phyloP scores from a whole-genome alignment of 2,888 invertebrate species.

The Tridacna gigas region DNA sequence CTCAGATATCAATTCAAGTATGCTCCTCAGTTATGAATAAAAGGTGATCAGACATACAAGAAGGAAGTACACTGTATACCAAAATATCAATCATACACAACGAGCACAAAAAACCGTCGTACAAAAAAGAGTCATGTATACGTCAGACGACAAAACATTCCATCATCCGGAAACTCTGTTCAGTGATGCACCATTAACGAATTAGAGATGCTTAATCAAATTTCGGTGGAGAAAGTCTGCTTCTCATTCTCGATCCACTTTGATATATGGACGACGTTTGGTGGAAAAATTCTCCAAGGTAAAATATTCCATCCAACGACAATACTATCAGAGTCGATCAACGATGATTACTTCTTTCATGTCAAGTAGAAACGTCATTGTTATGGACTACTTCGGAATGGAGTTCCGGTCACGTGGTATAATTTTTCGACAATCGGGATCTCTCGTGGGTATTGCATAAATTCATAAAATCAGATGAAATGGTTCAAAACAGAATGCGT shows the following conservation, averaged over 20 bases:
- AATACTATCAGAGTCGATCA: slow-evolving; percentile 8
- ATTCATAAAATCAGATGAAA: slow-evolving; percentile 21
- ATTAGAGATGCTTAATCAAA: slow-evolving; percentile 17
- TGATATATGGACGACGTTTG: slow-evolving; percentile 17
- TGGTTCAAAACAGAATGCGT: not conserved
- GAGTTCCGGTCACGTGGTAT: slow-evolving; percentile 8
- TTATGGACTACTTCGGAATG: not conserved
- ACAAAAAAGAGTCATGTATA: not conserved
- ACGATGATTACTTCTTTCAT: slow-evolving; percentile 22
- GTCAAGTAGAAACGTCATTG: slow-evolving; percentile 13
- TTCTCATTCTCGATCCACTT: not conserved
- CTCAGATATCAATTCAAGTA: too few species aligned
- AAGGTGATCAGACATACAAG: too few species aligned
- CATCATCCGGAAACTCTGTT: slow-evolving; percentile 4
- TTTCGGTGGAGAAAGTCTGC: not conserved
- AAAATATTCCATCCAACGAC: slow-evolving; percentile 24
- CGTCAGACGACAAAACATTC: not conserved
- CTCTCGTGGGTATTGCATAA: slow-evolving; percentile 20
- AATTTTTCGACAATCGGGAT: slow-evolving; percentile 5
- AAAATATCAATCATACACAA: too few species aligned
- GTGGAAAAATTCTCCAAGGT: slow-evolving; percentile 3
- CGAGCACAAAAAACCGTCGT: too few species aligned
- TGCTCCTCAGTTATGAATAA: too few species aligned
- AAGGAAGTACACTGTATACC: too few species aligned
- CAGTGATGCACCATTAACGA: not conserved